A percentile compares a stretch with the other conserved stretches of the same genome.
These are phyloP conservation scores for Cyphomyrmex costatus DNA, from an alignment of 1,140 invertebrate species.

Conservation along the genomic window DNA sequence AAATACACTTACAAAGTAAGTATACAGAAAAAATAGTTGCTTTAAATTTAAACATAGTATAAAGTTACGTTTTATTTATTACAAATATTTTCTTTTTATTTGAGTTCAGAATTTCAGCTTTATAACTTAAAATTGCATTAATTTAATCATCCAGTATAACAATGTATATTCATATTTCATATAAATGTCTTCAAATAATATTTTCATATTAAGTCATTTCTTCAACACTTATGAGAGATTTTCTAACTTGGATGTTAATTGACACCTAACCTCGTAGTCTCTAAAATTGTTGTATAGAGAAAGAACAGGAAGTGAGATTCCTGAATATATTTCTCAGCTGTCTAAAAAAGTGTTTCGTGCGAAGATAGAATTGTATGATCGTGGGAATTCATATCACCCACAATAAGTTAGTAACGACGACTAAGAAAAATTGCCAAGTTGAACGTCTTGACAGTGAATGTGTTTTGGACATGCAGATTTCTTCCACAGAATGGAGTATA, in stretches of 20 bases:
- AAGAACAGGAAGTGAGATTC: slow-evolving; percentile 30
- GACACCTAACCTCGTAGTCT: neutral
- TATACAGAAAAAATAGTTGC: neutral
- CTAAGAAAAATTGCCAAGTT: slow-evolving; percentile 3
- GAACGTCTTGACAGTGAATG: neutral
- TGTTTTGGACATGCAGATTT: slow-evolving; percentile 15
- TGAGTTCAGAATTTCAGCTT: neutral
- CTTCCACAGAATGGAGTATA: neutral
- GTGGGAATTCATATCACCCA: slow-evolving; percentile 33
- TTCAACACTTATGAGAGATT: neutral
- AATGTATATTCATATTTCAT: neutral
- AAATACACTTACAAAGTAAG: neutral
- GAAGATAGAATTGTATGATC: slow-evolving; percentile 48
- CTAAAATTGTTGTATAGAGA: slow-evolving; percentile 12
- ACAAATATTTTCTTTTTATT: neutral
- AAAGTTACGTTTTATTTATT: neutral
- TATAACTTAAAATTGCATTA: neutral
- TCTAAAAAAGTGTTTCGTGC: slow-evolving; percentile 54
- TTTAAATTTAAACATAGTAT: neutral
- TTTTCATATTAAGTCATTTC: neutral
- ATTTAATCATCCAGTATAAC: slow-evolving; percentile 1
- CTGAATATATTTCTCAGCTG: slow-evolving; percentile 33
- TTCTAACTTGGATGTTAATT: slow-evolving; percentile 15
- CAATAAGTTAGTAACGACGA: slow-evolving; percentile 16
- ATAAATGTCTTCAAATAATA: neutral